Evolutionary conservation across 64 coral and sea anemone species (phyloP).

Genomic region (Pocillopora damicornis): DNA sequence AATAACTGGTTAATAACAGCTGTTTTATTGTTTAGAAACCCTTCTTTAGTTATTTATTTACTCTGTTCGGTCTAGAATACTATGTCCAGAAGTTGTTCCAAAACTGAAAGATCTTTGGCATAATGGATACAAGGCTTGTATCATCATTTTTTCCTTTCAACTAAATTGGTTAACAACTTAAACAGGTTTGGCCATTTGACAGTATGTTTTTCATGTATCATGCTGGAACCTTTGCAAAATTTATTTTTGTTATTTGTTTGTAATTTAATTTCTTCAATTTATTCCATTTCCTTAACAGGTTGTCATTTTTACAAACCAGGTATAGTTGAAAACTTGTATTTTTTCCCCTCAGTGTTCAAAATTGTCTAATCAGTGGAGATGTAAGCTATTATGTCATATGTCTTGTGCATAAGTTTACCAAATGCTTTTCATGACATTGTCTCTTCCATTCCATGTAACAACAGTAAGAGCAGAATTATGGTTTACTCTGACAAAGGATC

Average conservation of each 20-base stretch:
- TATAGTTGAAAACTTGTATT: neutral
- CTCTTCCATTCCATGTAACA: no score
- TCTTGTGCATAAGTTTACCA: no score
- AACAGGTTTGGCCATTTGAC: neutral
- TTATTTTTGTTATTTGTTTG: neutral
- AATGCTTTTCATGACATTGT: no score
- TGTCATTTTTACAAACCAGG: constrained; percentile 25
- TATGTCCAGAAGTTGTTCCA: constrained; percentile 8
- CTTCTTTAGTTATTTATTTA: no score
- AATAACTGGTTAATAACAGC: no score
- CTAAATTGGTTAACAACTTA: neutral
- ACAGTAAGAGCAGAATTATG: no score
- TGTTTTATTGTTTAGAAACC: no score
- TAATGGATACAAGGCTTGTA: neutral
- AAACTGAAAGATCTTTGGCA: constrained; percentile 7
- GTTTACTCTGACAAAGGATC: no score
- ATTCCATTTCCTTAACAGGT: neutral
- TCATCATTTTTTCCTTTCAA: neutral
- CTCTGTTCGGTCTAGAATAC: neutral
- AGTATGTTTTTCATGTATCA: no score
- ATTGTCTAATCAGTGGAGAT: no score
- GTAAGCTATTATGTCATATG: no score
- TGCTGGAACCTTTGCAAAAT: neutral
- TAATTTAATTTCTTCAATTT: neutral
- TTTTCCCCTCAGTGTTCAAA: neutral